These are phyloP conservation scores for Varanus salvator DNA, from an alignment of 2,113 vertebrate genomes.

Conservation along the genomic window DNA sequence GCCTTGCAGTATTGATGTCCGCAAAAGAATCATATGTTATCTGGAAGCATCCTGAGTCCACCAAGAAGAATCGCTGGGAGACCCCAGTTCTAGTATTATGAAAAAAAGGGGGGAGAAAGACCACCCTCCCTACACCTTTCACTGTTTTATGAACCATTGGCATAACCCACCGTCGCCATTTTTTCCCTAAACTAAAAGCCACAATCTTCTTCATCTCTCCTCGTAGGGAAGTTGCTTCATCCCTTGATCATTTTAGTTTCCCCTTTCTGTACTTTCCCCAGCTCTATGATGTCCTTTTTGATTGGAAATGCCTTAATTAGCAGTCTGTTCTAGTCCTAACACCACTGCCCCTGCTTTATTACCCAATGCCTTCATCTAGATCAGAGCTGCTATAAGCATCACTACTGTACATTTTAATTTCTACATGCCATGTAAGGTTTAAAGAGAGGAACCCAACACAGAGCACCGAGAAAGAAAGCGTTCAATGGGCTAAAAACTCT, in stretches of 20 bases:
- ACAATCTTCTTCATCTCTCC: background rate
- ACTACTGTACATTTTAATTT: background rate
- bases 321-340: slow-evolving; percentile 18
- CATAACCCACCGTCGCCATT: background rate
- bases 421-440: slow-evolving; percentile 2
- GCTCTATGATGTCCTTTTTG: background rate
- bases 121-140: background rate
- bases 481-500: slow-evolving; percentile 39
- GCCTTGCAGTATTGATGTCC: background rate
- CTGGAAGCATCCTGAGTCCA: background rate
- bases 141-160: background rate
- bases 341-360: slow-evolving; percentile 22
- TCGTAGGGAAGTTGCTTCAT: background rate
- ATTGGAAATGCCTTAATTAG: slow-evolving; percentile 22
- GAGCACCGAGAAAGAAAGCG: background rate
- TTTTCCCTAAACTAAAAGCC: background rate
- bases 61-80: background rate
- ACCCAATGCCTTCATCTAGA: slow-evolving; percentile 10
- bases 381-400: slow-evolving; percentile 37
- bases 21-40: background rate
- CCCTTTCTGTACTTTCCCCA: background rate
- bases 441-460: background rate
- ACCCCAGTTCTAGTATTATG: background rate
- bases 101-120: background rate
- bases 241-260: background rate